phyloP scores from a whole-genome alignment of 1,140 invertebrate genomes.

The Meloidogyne exigua region DNA sequence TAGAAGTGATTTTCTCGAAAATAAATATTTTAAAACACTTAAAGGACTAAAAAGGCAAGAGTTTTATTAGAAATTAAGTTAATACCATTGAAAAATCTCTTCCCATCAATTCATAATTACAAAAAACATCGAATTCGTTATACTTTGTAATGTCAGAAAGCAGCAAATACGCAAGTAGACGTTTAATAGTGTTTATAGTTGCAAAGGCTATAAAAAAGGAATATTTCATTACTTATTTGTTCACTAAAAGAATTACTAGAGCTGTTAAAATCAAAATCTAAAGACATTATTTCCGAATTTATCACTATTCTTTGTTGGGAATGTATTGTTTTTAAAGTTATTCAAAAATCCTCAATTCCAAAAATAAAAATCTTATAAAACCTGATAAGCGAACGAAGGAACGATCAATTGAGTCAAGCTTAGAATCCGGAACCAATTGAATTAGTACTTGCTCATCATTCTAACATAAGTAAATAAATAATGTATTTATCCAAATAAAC shows the following conservation, averaged over 20 bases:
- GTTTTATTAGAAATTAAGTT: neutral
- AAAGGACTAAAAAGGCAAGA: too few species aligned
- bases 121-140: conserved; percentile 96
- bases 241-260: too few species aligned
- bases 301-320: too few species aligned
- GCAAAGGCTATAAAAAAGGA: conserved; percentile 37
- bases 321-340: too few species aligned
- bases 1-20: too few species aligned
- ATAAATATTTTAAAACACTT: neutral
- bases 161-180: conserved; percentile 90
- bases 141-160: conserved; percentile 78
- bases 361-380: conserved; percentile 7
- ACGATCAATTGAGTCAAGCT: conserved; percentile 19
- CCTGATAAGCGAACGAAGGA: conserved; percentile 45
- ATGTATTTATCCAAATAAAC: neutral
- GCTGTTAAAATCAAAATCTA: too few species aligned
- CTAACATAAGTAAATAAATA: neutral
- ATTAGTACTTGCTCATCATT: conserved; percentile 35
- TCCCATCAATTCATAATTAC: conserved; percentile 93
- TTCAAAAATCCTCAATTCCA: too few species aligned
- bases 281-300: too few species aligned
- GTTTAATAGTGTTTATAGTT: conserved; percentile 53
- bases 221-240: too few species aligned
- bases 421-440: conserved; percentile 31
- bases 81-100: conserved; percentile 95